Base-by-base conservation (phyloP, 2,797 vertebrate species). In the Chloroceryle amazona region DNA sequence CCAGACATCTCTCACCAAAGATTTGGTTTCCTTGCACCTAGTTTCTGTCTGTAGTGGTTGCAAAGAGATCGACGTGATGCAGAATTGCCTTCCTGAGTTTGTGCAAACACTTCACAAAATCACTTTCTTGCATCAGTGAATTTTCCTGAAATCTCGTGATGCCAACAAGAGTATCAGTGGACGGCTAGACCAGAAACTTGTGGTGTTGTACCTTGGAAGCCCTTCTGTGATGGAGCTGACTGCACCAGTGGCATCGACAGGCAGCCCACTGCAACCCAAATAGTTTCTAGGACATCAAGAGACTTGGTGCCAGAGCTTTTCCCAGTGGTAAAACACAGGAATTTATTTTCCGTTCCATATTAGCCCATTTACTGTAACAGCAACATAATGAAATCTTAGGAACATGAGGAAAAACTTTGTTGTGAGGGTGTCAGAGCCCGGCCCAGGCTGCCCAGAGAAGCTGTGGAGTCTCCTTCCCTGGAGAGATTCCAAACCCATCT, bases 1-100 rank as follows among this genome's bases (percentile, higher is more conserved):
- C 25, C 37, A 33, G 29, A 44, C 6, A 5, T 37, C 11, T 70
- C 35, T 70, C 46, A 82, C 94, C 95, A 90, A 94, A 96, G 95
- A 91, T 75, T 75, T 11, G 4, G 81, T 92, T 93, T 73, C 71
- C 52, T 54, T 37, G 92, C 9, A 0, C n/a, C 0, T 31, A 15
- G 21, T 58, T 28, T 81, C 68, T 93, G 65, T 87, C 87, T 97
- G 72, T 86, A 2, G 42, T 33, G 91, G 83, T 89, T 90, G 71
- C 91, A 90, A 68, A 93, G 88, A 47, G 68, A 52, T 85, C 52
- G 78, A 62, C 25, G 0, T 4, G 25, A 35, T 75, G 76, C 76
- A 72, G 31, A 72, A 25, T 20, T 67, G 29, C n/a, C 31, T 66
- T 35, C 70, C 83, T 41, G 44, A 55, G 54, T 73, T 44, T 67